phyloP scores from a whole-genome alignment of 1,140 invertebrate genomes.

The Brachionus manjavacas region DNA sequence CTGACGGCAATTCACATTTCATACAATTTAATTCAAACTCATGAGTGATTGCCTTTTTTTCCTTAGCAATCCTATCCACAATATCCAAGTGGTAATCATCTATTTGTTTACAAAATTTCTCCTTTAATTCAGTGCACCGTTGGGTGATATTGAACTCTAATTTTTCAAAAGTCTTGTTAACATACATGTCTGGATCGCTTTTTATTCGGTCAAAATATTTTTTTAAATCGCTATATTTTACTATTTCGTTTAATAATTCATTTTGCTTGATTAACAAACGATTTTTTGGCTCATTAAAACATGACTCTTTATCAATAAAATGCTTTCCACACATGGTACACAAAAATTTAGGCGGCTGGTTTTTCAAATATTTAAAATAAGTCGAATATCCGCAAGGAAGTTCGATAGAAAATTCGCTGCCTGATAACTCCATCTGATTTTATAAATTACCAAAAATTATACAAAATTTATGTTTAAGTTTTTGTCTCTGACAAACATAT shows the following conservation, averaged over 20 bases:
- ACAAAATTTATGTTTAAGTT: not conserved
- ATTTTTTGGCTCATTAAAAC: slow-evolving; percentile 7
- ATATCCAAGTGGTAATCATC: not conserved
- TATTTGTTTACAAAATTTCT: not conserved
- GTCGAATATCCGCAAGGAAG: not conserved
- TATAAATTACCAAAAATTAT: not conserved
- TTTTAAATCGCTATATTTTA: not conserved
- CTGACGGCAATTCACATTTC: not conserved
- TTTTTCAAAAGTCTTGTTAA: not conserved
- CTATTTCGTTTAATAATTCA: not conserved
- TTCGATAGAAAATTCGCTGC: not conserved
- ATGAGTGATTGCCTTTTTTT: not conserved
- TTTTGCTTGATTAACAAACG: not conserved
- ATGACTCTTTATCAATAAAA: not conserved
- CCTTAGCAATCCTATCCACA: not conserved
- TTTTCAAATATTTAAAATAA: not conserved
- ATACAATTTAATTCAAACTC: not conserved
- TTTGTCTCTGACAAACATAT: too few relatives aligned
- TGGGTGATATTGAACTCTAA: not conserved
- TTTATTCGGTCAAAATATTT: not conserved
- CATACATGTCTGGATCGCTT: slow-evolving; percentile 5
- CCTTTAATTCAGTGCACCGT: not conserved
- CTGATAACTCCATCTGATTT: not conserved
- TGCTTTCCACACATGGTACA: slow-evolving; percentile 7
- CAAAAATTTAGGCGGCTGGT: not conserved